Evolutionary conservation across 2,888 invertebrate genomes (phyloP).

Genomic region (Podabrus alpinus): DNA sequence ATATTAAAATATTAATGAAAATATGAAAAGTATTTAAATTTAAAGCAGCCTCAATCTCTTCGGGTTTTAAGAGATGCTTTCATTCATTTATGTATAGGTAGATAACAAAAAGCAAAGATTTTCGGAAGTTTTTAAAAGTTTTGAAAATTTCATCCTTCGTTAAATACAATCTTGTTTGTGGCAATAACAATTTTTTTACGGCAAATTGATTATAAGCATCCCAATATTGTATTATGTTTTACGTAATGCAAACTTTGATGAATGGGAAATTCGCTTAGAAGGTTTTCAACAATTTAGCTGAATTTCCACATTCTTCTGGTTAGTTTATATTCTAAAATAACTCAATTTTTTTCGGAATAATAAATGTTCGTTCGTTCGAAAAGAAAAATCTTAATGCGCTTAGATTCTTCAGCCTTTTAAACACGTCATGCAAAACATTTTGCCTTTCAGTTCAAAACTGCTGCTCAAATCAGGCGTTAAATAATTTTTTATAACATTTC

Average conservation of each 20-base stretch:
- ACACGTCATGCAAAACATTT: neutral
- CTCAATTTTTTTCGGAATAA: neutral
- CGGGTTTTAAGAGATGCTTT: neutral
- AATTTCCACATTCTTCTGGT: neutral
- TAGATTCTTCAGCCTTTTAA: neutral
- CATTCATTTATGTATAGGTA: neutral
- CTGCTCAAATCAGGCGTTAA: neutral
- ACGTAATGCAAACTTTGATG: neutral
- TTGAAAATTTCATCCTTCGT: neutral
- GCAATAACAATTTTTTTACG: neutral
- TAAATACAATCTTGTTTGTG: neutral
- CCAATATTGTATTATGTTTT: neutral
- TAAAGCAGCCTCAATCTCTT: neutral
- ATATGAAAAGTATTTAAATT: neutral
- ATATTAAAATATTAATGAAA: neutral
- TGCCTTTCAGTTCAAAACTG: neutral
- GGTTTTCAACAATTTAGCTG: neutral
- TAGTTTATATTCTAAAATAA: neutral
- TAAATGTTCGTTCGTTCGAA: neutral
- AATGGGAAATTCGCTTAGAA: neutral
- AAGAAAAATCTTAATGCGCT: neutral
- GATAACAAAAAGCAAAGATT: neutral
- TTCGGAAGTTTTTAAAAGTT: neutral
- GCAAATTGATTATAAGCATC: neutral
- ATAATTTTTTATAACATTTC: neutral